phyloP scores from a whole-genome alignment of 1,140 invertebrate genomes.

The Drosophila equinoxialis region DNA sequence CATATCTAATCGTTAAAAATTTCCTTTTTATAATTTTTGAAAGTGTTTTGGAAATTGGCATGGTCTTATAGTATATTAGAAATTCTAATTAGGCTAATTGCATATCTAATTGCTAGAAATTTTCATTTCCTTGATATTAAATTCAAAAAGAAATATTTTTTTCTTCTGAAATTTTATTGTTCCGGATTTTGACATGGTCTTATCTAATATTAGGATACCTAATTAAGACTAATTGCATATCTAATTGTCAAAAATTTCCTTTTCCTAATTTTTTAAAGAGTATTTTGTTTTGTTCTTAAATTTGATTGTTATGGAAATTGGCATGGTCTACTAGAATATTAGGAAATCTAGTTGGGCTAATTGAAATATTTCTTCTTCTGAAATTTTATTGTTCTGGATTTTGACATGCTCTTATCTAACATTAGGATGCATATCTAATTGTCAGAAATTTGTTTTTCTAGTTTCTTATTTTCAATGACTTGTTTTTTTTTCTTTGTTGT shows the following conservation, averaged over 20 bases:
- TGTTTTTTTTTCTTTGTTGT: constrained; percentile 20
- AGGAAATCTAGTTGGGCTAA: too few relatives aligned
- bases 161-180: not conserved
- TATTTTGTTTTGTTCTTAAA: too few relatives aligned
- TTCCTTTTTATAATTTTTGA: too few relatives aligned
- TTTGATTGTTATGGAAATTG: too few relatives aligned
- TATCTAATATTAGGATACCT: too few relatives aligned
- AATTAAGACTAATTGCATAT: too few relatives aligned
- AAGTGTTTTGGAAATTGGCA: too few relatives aligned
- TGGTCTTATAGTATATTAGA: too few relatives aligned
- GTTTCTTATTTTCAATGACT: too few relatives aligned
- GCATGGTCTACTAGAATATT: too few relatives aligned
- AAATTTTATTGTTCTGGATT: not conserved
- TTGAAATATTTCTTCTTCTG: not conserved
- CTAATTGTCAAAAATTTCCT: not conserved
- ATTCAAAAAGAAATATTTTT: not conserved
- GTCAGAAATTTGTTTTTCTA: not conserved
- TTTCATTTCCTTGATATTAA: not conserved
- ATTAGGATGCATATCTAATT: too few relatives aligned
- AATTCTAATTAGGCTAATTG: not conserved
- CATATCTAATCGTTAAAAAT: not conserved
- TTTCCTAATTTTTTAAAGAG: too few relatives aligned
- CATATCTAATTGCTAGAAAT: not conserved
- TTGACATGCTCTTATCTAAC: not conserved
- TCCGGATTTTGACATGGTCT: not conserved